Evolutionary conservation across 2,797 vertebrate species (phyloP).

Genomic region (Karalla daura): DNA sequence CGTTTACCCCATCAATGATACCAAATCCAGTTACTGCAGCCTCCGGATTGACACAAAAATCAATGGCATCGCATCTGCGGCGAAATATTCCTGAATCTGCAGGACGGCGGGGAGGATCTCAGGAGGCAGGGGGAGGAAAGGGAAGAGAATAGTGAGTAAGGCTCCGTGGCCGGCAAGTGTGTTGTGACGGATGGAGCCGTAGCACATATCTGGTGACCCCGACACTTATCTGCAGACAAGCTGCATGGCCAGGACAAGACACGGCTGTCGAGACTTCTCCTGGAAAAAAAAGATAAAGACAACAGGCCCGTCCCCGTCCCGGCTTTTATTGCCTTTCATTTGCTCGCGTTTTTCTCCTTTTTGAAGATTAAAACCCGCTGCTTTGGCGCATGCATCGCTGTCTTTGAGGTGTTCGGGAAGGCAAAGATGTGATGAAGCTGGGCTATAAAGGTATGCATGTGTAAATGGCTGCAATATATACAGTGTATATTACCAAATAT

Average conservation of each 20-base stretch:
- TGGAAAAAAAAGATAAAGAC: not conserved
- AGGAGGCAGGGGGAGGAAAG: not conserved
- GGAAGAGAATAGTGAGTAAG: too few species aligned
- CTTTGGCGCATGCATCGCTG: constrained; percentile 28
- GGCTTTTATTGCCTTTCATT: constrained; percentile 22
- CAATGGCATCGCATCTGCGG: constrained; percentile 58
- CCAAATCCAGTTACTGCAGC: constrained; percentile 60
- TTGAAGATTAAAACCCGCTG: constrained; percentile 25
- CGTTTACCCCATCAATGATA: constrained; percentile 64
- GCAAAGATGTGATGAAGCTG: constrained; percentile 30
- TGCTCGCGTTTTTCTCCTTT: constrained; percentile 2
- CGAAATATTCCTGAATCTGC: constrained; percentile 54
- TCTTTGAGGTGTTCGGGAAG: constrained; percentile 55
- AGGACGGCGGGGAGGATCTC: constrained; percentile 1
- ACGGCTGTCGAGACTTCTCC: constrained; percentile 15
- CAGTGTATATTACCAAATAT: too few species aligned
- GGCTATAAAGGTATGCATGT: constrained; percentile 51
- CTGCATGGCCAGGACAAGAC: not conserved
- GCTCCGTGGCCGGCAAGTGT: constrained; percentile 21
- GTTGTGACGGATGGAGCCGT: constrained; percentile 52
- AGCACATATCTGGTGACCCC: constrained; percentile 66
- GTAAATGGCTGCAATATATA: too few species aligned
- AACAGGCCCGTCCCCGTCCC: constrained; percentile 6
- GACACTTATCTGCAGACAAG: constrained; percentile 58
- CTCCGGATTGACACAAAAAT: constrained; percentile 64